These are phyloP conservation scores for Myotis lucifugus DNA, from an alignment of 2,113 vertebrate genomes.

Conservation along the genomic window DNA sequence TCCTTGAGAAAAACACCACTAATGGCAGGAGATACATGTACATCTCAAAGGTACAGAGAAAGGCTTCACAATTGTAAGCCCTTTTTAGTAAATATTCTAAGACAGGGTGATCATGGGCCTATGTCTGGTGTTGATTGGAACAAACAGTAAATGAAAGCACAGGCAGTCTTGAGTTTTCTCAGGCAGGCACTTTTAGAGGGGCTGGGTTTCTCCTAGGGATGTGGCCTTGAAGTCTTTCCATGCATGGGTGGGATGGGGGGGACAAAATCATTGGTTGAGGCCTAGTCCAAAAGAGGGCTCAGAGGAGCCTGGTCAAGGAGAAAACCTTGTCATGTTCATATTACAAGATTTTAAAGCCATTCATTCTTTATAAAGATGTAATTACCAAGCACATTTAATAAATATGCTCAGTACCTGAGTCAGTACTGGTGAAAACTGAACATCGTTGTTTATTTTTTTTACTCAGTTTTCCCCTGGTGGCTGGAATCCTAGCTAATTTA, in stretches of 20 bases:
- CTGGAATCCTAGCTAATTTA: constrained; percentile 3
- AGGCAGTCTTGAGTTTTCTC: no score
- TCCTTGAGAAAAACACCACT: neutral
- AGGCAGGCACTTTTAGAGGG: no score
- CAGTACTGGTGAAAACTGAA: neutral
- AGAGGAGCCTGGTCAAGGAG: neutral
- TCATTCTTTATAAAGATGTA: neutral
- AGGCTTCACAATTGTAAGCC: no score
- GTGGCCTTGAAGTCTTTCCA: neutral
- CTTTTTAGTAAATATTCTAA: neutral
- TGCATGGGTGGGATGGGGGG: neutral
- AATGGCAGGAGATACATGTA: neutral
- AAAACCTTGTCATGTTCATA: neutral
- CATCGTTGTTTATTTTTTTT: neutral
- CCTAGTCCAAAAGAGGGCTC: neutral
- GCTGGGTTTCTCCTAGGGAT: neutral
- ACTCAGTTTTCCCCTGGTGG: neutral
- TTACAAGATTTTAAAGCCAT: neutral
- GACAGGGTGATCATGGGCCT: neutral
- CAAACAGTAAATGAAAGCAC: neutral
- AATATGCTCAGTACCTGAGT: neutral
- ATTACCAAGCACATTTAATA: neutral
- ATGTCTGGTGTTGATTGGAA: neutral
- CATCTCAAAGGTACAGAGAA: neutral
- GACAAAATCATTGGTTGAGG: neutral